Evolutionary conservation across 2,888 invertebrate species (phyloP), one percentile per base, ranked within the genome.

Genomic region (Agrotis exclamationis): DNA sequence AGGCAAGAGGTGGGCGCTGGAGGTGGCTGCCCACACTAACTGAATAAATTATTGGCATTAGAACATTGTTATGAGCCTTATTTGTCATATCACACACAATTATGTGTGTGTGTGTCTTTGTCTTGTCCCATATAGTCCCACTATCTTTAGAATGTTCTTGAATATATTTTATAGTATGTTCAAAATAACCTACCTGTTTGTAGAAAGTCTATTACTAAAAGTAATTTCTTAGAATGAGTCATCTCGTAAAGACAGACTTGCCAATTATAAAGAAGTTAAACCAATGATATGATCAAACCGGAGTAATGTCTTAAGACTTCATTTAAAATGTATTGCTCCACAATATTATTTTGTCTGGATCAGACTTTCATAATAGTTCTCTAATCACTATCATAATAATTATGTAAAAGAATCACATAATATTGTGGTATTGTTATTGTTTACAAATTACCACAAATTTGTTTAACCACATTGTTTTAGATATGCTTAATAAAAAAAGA

Each of bases 1-100:
- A 95, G 95, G 95, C 89, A 91, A 92, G 86, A 87, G 85, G 96
- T 96, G 95, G 96, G 96, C 91, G 95, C 92, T 84, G 91, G 85
- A 88, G 88, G 86, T 89, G 84, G 80, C 95, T 88, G 88, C 96
- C 96, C 95, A 96, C 96, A 95, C 95, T 89, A 68, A 74, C 84
- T 90, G 95, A 95, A 96, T 96, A 95, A 93, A 94, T 96, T 95
- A 95, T 94, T 93, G 88, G 81, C 86, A 89, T 92, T 92, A 90
- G 93, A 93, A 94, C 94, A 94, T 93, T 94, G 94, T 94, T 91
- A 90, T 91, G 91, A 89, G 88, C 92, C 91, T 88, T 91, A 92
- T 90, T 86, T 91, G 93, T 91, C 91, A 91, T 92, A 92, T 90
- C 86, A 89, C 85, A 89, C 85, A 89, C 85, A 79, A 87, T 87